Evolutionary conservation across 2,797 vertebrate species (phyloP), one percentile per base, ranked within the genome.

Genomic region (Hippoglossus hippoglossus): DNA sequence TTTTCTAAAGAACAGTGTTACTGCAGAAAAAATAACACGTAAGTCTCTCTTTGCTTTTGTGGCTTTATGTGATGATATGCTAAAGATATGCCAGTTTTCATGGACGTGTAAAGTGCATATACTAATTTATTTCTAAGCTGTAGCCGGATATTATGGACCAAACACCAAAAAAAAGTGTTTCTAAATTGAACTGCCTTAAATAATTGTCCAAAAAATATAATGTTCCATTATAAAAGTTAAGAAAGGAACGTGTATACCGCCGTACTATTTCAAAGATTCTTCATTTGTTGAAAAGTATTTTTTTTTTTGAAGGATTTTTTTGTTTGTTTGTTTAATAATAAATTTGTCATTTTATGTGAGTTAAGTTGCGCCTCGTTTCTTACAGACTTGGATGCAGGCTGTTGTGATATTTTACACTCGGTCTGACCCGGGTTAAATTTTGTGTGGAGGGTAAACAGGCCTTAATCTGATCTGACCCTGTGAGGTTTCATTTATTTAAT

Each of bases 101-200:
- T 95, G 96, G 95, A 96, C 95, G 94, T 98, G 96, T 98, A 98
- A 96, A 97, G 97, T 96, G 96, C 96, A 95, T 94, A 98, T 98
- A 99, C 96, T 99, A 99, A 99, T 99, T 99, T 99, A 99, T 99
- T 99, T 99, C 95, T 95, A 96, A 94, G 91, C 94, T 97, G 95
- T 97, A 96, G 95, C 95, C 95, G 94, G 95, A 96, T 96, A 93
- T 95, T 95, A 94, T 91, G 97, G 97, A 98, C 98, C 97, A 99
- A 99, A 97, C 94, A 94, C 95, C 95, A 93, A 80, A 84, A 82
- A 19, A 78, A 95, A 96, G 95, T 97, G 96, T 97, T 97, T 96
- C 91, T 94, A 96, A 97, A 94, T 93, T 95, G 91, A 96, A 93
- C 86, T 95, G 91, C 94, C 94, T 94, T 94, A 95, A 96, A 46